These are phyloP conservation scores for Trissoscelio sp. DNA, from an alignment of 2,888 invertebrate genomes.

Conservation along the genomic window DNA sequence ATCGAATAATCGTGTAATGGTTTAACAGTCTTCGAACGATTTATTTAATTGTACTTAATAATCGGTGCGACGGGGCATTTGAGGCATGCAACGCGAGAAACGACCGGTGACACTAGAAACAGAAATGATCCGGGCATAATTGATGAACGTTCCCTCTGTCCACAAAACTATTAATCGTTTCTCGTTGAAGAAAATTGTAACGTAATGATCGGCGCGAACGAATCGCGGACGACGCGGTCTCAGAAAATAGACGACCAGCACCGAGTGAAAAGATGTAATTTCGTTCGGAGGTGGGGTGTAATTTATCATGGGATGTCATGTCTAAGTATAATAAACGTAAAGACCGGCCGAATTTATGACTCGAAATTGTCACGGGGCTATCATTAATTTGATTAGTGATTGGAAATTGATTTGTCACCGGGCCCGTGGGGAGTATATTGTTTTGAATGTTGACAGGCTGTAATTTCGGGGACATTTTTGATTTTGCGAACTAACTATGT, in stretches of 20 bases:
- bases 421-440: constrained; percentile 5
- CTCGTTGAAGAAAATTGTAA: constrained; percentile 53
- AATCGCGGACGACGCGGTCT: background rate
- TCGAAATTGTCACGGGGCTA: constrained; percentile 34
- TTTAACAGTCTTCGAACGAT: constrained; percentile 20
- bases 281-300: constrained; percentile 12
- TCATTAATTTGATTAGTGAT: constrained; percentile 44
- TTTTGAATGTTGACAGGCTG: background rate
- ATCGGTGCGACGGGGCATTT: constrained; percentile 16
- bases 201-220: constrained; percentile 25
- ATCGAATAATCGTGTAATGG: constrained; percentile 23
- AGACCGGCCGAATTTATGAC: constrained; percentile 50
- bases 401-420: constrained; percentile 57
- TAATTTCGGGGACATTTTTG: constrained; percentile 1
- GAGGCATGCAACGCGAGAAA: constrained; percentile 34
- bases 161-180: constrained; percentile 47
- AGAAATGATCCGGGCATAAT: constrained; percentile 13
- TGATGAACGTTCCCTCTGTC: constrained; percentile 10
- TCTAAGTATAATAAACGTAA: constrained; percentile 32
- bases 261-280: constrained; percentile 44
- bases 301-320: constrained; percentile 48
- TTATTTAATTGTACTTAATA: constrained; percentile 55
- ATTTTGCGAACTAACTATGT: background rate
- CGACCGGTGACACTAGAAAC: constrained; percentile 34
- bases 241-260: constrained; percentile 20